These are phyloP conservation scores for Microctenopoma stevenorrisi DNA, from an alignment of 2,797 vertebrate genomes.

Conservation along the genomic window DNA sequence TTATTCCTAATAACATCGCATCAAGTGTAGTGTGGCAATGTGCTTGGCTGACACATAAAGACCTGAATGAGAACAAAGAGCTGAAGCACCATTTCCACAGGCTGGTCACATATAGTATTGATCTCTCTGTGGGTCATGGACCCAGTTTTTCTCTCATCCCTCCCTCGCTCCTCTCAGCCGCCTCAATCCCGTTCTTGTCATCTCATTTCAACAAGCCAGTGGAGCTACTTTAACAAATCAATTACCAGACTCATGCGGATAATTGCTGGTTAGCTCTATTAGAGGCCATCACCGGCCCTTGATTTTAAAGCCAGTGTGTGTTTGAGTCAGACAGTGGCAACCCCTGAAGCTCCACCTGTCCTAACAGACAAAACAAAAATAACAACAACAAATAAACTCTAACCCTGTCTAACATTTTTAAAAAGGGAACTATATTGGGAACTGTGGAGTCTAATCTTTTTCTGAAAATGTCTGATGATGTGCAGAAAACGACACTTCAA, in stretches of 20 bases:
- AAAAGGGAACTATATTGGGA: too few species aligned
- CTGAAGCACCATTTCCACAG: slow-evolving; percentile 46
- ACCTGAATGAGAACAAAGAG: slow-evolving; percentile 49
- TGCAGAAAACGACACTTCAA: too few species aligned
- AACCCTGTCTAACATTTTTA: too few species aligned
- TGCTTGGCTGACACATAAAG: slow-evolving; percentile 30
- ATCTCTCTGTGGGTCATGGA: slow-evolving; percentile 46
- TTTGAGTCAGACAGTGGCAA: slow-evolving; percentile 17
- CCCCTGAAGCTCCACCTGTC: not conserved
- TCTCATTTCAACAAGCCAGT: slow-evolving; percentile 52
- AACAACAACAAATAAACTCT: too few species aligned
- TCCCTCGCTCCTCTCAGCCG: slow-evolving; percentile 7
- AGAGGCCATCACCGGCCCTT: not conserved
- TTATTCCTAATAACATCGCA: slow-evolving; percentile 42
- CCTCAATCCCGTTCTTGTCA: slow-evolving; percentile 55
- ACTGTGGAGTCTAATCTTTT: too few species aligned
- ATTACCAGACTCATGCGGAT: slow-evolving; percentile 55
- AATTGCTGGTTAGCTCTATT: slow-evolving; percentile 20
- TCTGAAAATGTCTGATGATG: too few species aligned
- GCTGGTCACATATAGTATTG: slow-evolving; percentile 54
- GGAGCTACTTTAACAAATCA: slow-evolving; percentile 62
- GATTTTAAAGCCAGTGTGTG: slow-evolving; percentile 7
- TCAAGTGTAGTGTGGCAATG: slow-evolving; percentile 18
- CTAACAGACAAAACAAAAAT: too few species aligned
- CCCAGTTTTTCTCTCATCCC: not conserved